Percentiles rank a stretch among this genome's conserved stretches.
These are phyloP conservation scores for Mustelus asterias DNA, from an alignment of 2,113 vertebrate genomes.

Conservation along the genomic window DNA sequence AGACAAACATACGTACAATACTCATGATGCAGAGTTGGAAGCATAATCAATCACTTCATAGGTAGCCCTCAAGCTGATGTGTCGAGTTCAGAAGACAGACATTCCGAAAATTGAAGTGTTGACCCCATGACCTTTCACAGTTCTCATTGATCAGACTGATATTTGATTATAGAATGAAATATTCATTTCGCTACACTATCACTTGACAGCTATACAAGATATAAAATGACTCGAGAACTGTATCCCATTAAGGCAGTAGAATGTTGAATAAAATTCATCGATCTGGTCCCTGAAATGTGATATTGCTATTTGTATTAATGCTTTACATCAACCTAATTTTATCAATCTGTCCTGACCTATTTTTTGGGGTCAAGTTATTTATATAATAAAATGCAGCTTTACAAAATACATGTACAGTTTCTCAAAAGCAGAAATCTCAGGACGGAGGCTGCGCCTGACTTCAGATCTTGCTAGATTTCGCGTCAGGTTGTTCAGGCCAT, in stretches of 20 bases:
- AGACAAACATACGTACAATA: not conserved
- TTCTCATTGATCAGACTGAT: slow-evolving; percentile 40
- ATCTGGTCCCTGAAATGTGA: slow-evolving; percentile 35
- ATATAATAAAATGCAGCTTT: not conserved
- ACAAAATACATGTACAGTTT: not conserved
- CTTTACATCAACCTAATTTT: not conserved
- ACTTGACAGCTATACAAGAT: slow-evolving; percentile 39
- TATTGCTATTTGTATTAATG: not conserved
- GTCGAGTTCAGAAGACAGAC: not conserved
- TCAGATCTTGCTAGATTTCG: no score
- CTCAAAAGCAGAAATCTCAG: no score
- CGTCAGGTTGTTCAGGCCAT: no score
- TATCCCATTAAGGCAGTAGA: slow-evolving; percentile 35
- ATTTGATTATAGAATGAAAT: slow-evolving; percentile 43
- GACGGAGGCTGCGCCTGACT: no score
- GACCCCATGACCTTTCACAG: slow-evolving; percentile 26
- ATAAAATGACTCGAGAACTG: slow-evolving; percentile 38
- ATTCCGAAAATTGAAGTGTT: not conserved
- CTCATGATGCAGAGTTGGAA: not conserved
- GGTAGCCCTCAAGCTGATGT: not conserved
- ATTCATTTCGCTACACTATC: slow-evolving; percentile 41
- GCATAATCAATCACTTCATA: not conserved
- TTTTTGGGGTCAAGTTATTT: not conserved
- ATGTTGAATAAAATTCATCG: slow-evolving; percentile 35
- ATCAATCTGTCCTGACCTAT: not conserved